phyloP scores from a whole-genome alignment of 2,797 vertebrate genomes.

The Sibirionetta formosa region DNA sequence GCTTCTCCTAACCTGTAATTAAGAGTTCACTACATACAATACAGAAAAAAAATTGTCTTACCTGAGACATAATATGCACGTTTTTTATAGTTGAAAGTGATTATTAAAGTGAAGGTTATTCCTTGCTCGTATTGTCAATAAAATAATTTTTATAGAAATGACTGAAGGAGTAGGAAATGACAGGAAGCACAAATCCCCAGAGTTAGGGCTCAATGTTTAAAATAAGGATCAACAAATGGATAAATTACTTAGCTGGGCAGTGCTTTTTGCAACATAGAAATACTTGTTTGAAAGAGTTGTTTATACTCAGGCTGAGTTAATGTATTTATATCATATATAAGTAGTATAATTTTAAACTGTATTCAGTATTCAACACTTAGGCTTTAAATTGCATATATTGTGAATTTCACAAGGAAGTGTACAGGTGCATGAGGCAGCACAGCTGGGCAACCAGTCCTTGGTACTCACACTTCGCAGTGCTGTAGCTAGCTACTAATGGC shows the following conservation, averaged over 20 bases:
- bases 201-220: neutral
- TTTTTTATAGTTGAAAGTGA: neutral
- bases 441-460: neutral
- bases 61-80: neutral
- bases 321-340: neutral
- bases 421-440: neutral
- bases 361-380: neutral
- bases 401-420: neutral
- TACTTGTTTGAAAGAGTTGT: neutral
- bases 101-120: neutral
- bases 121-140: neutral
- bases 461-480: neutral
- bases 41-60: neutral
- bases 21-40: fast-evolving
- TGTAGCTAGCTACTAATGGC: neutral
- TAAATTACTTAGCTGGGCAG: neutral
- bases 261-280: constrained; percentile 6
- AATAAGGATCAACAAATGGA: neutral
- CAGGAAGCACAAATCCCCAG: neutral
- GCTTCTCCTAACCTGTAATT: neutral
- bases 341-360: neutral
- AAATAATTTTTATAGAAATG: neutral
- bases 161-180: neutral
- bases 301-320: neutral
- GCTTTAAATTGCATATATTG: neutral